Conservation (phyloP, 2,888 invertebrate species). For the Phasia obesa region DNA sequence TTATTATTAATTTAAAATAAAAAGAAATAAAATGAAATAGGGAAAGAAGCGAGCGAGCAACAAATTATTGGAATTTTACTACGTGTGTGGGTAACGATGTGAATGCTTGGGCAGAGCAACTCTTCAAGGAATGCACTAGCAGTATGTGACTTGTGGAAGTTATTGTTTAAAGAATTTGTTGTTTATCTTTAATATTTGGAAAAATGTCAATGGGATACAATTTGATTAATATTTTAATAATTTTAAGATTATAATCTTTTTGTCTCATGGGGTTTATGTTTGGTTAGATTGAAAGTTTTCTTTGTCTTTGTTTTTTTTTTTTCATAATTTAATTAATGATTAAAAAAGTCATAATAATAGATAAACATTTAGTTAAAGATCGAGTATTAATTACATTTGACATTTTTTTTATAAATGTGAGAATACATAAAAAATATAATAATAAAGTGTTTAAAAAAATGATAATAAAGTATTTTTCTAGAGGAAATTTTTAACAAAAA, state of each 20-base stretch:
- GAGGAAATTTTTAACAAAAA: no score
- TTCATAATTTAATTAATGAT: background rate
- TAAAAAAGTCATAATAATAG: background rate
- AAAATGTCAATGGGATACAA: constrained; percentile 46
- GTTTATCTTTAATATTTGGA: background rate
- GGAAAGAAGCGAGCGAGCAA: constrained; percentile 17
- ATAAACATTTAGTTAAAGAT: background rate
- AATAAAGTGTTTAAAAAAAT: no score
- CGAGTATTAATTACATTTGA: background rate
- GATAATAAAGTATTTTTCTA: no score
- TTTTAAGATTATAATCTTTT: constrained; percentile 28
- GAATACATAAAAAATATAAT: no score
- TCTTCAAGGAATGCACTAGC: constrained; percentile 28
- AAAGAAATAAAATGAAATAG: constrained; percentile 12
- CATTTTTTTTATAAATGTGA: background rate
- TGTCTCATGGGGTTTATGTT: constrained; percentile 7
- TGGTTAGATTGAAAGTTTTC: background rate
- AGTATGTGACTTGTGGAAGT: background rate
- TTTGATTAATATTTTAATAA: constrained; percentile 47
- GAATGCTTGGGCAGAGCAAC: constrained; percentile 32
- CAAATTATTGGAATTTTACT: constrained; percentile 67
- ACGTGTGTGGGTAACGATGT: constrained; percentile 67
- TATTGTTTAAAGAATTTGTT: constrained; percentile 4
- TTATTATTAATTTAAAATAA: constrained; percentile 53
- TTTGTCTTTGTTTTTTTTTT: background rate